Base-by-base conservation (phyloP, 2,888 invertebrate species). In the Meloe dianella region DNA sequence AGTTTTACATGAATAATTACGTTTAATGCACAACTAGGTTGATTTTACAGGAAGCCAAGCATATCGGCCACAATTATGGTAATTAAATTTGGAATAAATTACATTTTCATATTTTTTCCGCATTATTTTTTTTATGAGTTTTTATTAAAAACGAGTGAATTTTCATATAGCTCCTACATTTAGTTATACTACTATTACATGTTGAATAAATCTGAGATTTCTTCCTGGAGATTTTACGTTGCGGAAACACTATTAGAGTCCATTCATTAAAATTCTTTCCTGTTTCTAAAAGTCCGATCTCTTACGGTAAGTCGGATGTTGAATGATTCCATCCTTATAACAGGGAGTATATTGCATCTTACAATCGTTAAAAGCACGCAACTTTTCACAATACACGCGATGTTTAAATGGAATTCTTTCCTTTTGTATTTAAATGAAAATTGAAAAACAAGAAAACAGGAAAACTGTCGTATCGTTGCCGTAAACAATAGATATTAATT, bases 191-290 rank as follows among this genome's bases (percentile, higher is more conserved):
- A 41, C 41, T 17, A 20, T 51, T 51, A 51, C 47, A 51, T 51
- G 47, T 51, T 51, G 47, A 51, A 51, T 51, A 51, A 51, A 51
- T 51, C 47, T 51, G 47, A 10, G 9, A 22, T 22, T 51, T 51
- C 47, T 51, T 51, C 47, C 47, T 8, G 22, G 20, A 8, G 9
- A 10, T 22, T 51, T 8, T 22, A 51, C 20, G 20, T 22, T 51
- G 65, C 75, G 77, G 77, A 79, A 76, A 77, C 72, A 73, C 72
- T 67, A 77, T 73, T 71, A 75, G 76, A 78, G 76, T 75, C 73
- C 78, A 78, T 80, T 80, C 79, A 79, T 80, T 79, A 79, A 73
- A 73, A 73, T 72, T 72, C 74, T 76, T 73, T 77, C 77, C 77
- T 75, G 76, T 73, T 70, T 54, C 47, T 51, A 22, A 51, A 57